Percentiles rank a stretch among this genome's conserved stretches.
phyloP scores from a whole-genome alignment of 1,140 invertebrate species.

The Mylabris phalerata region DNA sequence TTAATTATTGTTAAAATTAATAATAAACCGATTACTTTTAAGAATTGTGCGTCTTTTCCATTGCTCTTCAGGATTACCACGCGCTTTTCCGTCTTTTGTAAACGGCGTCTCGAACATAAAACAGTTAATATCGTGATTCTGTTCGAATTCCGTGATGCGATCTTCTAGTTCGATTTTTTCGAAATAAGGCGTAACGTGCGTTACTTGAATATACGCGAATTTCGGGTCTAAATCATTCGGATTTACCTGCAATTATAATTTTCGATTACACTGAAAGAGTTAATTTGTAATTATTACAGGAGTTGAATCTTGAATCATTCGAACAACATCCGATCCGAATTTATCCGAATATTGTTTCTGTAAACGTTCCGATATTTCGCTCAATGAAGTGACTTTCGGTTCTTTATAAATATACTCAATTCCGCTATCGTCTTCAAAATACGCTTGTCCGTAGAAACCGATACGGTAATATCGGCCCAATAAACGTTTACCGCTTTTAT shows the following conservation, averaged over 20 bases:
- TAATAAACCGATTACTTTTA: conserved; percentile 53
- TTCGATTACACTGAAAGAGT: no score
- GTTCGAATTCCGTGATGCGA: conserved; percentile 72
- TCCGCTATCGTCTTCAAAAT: conserved; percentile 87
- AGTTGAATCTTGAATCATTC: conserved; percentile 88
- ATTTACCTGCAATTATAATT: conserved; percentile 57
- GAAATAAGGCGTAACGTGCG: conserved; percentile 75
- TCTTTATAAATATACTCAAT: conserved; percentile 94
- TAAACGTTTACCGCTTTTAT: conserved; percentile 74
- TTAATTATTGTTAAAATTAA: not conserved
- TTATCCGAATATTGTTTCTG: conserved; percentile 75
- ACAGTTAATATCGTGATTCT: conserved; percentile 76
- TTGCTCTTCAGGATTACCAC: conserved; percentile 78
- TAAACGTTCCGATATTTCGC: conserved; percentile 86
- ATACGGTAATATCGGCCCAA: conserved; percentile 87
- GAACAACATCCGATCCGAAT: conserved; percentile 76
- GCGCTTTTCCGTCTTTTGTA: conserved; percentile 71
- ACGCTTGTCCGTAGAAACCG: conserved; percentile 74
- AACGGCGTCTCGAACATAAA: conserved; percentile 94
- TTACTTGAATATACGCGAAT: conserved; percentile 87
- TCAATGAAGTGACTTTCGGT: conserved; percentile 86
- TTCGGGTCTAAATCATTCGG: conserved; percentile 70
- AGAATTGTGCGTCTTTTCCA: conserved; percentile 81
- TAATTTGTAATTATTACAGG: conserved; percentile 50
- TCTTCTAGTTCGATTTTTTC: conserved; percentile 60